These are phyloP conservation scores for Morpho achilles DNA, from an alignment of 2,888 invertebrate species.

Conservation along the genomic window DNA sequence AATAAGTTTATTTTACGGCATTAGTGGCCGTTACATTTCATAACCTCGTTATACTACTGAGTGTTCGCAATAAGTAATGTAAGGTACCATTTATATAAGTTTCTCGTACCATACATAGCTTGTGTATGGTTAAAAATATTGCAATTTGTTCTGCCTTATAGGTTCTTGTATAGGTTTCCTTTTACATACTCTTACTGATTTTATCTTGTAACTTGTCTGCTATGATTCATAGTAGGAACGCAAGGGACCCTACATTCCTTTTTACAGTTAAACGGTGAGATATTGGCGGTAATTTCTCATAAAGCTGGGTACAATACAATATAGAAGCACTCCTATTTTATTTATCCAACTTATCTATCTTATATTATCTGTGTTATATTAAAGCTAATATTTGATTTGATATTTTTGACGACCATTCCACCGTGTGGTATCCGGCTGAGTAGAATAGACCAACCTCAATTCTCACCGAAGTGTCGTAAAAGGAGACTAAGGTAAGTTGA, in stretches of 20 bases:
- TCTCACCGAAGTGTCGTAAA: too few species aligned
- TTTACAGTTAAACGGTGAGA: constrained; percentile 11
- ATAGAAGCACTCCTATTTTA: background rate
- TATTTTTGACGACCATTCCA: too few species aligned
- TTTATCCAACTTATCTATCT: too few species aligned
- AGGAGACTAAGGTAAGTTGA: too few species aligned
- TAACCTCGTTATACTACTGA: background rate
- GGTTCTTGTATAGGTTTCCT: constrained; percentile 20
- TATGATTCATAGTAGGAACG: constrained; percentile 18
- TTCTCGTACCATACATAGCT: constrained; percentile 4
- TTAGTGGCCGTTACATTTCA: constrained; percentile 1
- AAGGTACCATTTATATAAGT: constrained; percentile 9
- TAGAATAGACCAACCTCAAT: too few species aligned
- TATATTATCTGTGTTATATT: too few species aligned
- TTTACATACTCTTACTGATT: constrained; percentile 22
- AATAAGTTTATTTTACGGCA: background rate
- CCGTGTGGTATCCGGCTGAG: too few species aligned
- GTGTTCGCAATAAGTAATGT: constrained; percentile 3
- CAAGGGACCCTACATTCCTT: constrained; percentile 16
- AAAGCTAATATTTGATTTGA: too few species aligned
- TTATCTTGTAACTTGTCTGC: constrained; percentile 22
- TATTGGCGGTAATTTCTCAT: constrained; percentile 12
- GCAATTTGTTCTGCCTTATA: constrained; percentile 23
- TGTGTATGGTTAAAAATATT: constrained; percentile 14
- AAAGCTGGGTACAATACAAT: background rate